Base-by-base conservation (phyloP, 2,888 invertebrate species). In the Phrixothrix hirtus region DNA sequence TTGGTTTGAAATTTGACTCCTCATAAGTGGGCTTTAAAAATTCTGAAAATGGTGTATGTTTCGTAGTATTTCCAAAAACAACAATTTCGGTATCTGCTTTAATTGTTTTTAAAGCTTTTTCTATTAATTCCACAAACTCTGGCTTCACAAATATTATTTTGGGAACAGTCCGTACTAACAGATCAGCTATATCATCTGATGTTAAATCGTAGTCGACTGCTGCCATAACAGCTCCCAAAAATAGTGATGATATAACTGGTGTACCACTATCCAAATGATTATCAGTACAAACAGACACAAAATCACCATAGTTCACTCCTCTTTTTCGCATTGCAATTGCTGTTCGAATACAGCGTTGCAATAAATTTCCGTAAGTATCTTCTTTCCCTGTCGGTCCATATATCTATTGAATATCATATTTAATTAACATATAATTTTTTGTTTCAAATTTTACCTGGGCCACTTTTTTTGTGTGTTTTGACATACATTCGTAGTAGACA, bases 1-100 rank as follows among this genome's bases (percentile, higher is more conserved):
- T 35, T 6, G 60, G 59, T 13, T 30, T 21, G 48, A 61, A 64
- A 4, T 42, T 29, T 2, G 43, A 27, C 29, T 61, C 61, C 1
- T 49, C 48, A 1, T 32, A 27, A 1, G 16, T 7, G 5, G 7
- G 25, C 7, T 10, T 10, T 12, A 37, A 25, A 12, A 37, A n/a
- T 10, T 21, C 17, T 12, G 10, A 10, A 37, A 37, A 37, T 6
- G 31, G 12, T 7, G 12, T 31, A 12, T 31, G 12, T 3, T 31
- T 13, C 2, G 10, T 11, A 1, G 37, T 5, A 16, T 21, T 17
- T 1, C 30, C 41, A 15, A 41, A 41, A 2, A 41, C 41, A 1
- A 41, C 15, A 3, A 41, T 10, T 10, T 30, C 9, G 2, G 21
- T 10, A 10, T 41, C 11, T 7, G 6, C n/a, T 10, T 29, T 15